Evolutionary conservation across 1,140 invertebrate genomes (phyloP), one percentile per base, ranked within the genome.

Genomic region (Maniola jurtina): DNA sequence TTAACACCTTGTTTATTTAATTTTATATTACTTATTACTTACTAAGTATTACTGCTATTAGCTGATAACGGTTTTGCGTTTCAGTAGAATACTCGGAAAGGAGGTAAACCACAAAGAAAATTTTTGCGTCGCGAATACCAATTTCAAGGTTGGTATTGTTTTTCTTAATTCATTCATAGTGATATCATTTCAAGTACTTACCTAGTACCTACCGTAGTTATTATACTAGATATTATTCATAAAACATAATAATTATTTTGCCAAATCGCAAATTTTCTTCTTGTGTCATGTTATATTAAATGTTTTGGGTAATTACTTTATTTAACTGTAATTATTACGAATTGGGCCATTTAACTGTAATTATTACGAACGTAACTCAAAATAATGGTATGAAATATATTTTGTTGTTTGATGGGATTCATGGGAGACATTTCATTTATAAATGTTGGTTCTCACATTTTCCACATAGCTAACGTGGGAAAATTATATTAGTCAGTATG

Each of bases 91-190:
- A 45, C 9, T 45, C 13, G 9, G 5, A 45, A 52, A 25, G 15
- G 48, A 25, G 5, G 48, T 25, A 61, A 61, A 35, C 34, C 33
- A 25, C 47, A 52, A 52, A 61, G 9, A 36, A 33, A 52, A 52
- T 63, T 60, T 70, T 57, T 70, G 16, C 63, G 70, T 47, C 55
- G 63, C 71, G 64, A 52, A 66, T 73, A 70, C 73, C 40, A 16
- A 71, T 71, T n/a, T 79, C 75, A 80, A 83, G 73, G 79, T 63
- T 68, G 60, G 25, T 71, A 52, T 65, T 78, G 71, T 71, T 78
- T 74, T 79, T 77, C 71, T 80, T 71, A 78, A 79, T 66, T 62
- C 59, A 59, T 60, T 58, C 55, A 62, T 66, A 25, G 61, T 79
- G 75, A 81, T 77, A 74, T 81, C 75, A 79, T 75, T 25, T 25